Percentiles rank a stretch among this genome's conserved stretches.
Evolutionary conservation across 1,140 invertebrate genomes (phyloP).

Genomic region (Atta cephalotes): DNA sequence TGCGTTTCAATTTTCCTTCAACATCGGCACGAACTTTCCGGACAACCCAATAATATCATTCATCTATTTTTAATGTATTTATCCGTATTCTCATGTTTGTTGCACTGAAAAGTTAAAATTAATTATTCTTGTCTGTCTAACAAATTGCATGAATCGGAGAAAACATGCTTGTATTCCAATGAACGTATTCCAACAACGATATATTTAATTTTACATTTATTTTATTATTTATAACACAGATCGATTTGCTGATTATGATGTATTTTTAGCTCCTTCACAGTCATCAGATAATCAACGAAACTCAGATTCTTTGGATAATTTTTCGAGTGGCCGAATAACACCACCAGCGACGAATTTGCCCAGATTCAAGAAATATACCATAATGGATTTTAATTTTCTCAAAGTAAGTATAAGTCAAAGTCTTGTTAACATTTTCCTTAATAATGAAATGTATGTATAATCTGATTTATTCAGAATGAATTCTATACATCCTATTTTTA

Average conservation of each 20-base stretch:
- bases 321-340: slow-evolving; percentile 92
- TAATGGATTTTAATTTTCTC: slow-evolving; percentile 97
- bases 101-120: background rate
- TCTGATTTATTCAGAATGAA: background rate
- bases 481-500: background rate
- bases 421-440: background rate
- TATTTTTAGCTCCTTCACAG: slow-evolving; percentile 82
- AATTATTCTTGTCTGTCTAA: background rate
- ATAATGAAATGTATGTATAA: background rate
- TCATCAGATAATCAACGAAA: slow-evolving; percentile 83
- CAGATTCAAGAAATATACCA: slow-evolving; percentile 94
- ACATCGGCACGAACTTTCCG: too few species aligned
- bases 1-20: too few species aligned
- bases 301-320: slow-evolving; percentile 85
- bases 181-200: background rate
- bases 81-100: slow-evolving; percentile 7
- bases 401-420: slow-evolving; percentile 87
- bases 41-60: background rate
- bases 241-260: slow-evolving; percentile 8
- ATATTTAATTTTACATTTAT: background rate
- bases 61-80: background rate
- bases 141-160: background rate
- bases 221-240: background rate
- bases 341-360: slow-evolving; percentile 94
- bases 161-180: slow-evolving; percentile 2